These are phyloP conservation scores for Centropus unirufus DNA, from an alignment of 2,113 vertebrate species.

Conservation along the genomic window DNA sequence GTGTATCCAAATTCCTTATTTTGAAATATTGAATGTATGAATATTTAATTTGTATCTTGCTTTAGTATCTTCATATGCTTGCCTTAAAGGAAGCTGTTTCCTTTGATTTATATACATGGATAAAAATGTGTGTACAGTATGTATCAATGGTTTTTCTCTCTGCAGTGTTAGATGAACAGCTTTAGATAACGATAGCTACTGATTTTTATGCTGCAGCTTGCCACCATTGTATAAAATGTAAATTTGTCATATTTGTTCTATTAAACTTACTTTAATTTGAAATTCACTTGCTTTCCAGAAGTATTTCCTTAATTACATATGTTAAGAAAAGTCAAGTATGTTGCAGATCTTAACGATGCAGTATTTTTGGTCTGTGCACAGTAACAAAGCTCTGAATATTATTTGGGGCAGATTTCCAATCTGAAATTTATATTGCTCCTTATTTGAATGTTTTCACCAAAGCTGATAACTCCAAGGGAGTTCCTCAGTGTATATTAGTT, in stretches of 20 bases:
- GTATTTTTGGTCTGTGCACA: slow-evolving; percentile 26
- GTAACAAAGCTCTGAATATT: slow-evolving; percentile 37
- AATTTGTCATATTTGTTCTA: slow-evolving; percentile 20
- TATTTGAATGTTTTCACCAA: slow-evolving; percentile 51
- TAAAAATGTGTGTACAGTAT: slow-evolving; percentile 72
- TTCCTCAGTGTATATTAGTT: slow-evolving; percentile 34
- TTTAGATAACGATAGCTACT: slow-evolving; percentile 57
- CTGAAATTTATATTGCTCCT: slow-evolving; percentile 54
- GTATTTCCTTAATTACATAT: slow-evolving; percentile 47
- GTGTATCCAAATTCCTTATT: slow-evolving; percentile 78
- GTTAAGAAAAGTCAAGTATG: slow-evolving; percentile 39
- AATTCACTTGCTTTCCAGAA: slow-evolving; percentile 52
- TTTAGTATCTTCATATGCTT: slow-evolving; percentile 77
- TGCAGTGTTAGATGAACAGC: slow-evolving; percentile 52
- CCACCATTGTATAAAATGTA: slow-evolving; percentile 27
- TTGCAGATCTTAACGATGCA: slow-evolving; percentile 22
- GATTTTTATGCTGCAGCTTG: slow-evolving; percentile 63
- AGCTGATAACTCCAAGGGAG: slow-evolving; percentile 31
- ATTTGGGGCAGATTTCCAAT: slow-evolving; percentile 54
- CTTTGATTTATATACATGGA: slow-evolving; percentile 77
- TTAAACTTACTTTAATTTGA: slow-evolving; percentile 46
- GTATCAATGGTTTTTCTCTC: slow-evolving; percentile 69
- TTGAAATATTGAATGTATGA: slow-evolving; percentile 82
- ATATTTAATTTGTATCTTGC: slow-evolving; percentile 79
- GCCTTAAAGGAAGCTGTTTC: slow-evolving; percentile 76